Base-by-base conservation (phyloP, 2,888 invertebrate species). In the Pyralis farinalis region DNA sequence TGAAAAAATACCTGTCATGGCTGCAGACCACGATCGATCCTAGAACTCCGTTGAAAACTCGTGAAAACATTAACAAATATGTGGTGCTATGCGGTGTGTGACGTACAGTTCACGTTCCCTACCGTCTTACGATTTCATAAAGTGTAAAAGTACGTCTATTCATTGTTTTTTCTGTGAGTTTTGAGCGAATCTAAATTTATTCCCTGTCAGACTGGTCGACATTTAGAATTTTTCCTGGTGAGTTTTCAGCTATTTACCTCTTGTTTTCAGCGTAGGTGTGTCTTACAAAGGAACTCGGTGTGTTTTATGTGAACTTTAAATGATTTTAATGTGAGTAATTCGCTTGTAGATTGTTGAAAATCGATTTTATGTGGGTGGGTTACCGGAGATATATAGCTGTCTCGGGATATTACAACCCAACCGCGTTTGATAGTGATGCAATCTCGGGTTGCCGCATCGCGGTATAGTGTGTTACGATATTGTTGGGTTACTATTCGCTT, bases 311-410 rank as follows among this genome's bases (percentile, higher is more conserved):
- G 46, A 53, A 45, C 51, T 54, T 61, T 47, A 47, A 42, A 47
- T 42, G 47, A 47, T 58, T 64, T 69, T 63, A 56, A 51, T 59
- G 47, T 43, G 50, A 52, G 61, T 58, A 62, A 56, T 63, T 54
- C 34, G 49, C 43, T 55, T 55, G 49, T 55, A 68, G 64, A 68
- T 65, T 59, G 71, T 70, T 82, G 78, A 87, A 88, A 89, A 89
- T 89, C 89, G 87, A 89, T 89, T 75, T 69, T 64, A 79, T 63
- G 81, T 86, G 88, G 89, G 88, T 88, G 88, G 85, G 85, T 67
- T 76, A 66, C 67, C 62, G 57, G 55, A 55, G 56, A 53, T 55
- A 46, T 66, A 58, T 52, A 30, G 40, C 70, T 53, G 53, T 80
- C 78, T 70, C 76, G 55, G 61, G 77, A 59, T 50, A 49, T 51